Base-by-base conservation (phyloP, 1,140 invertebrate species). In the Neodiprion fabricii region DNA sequence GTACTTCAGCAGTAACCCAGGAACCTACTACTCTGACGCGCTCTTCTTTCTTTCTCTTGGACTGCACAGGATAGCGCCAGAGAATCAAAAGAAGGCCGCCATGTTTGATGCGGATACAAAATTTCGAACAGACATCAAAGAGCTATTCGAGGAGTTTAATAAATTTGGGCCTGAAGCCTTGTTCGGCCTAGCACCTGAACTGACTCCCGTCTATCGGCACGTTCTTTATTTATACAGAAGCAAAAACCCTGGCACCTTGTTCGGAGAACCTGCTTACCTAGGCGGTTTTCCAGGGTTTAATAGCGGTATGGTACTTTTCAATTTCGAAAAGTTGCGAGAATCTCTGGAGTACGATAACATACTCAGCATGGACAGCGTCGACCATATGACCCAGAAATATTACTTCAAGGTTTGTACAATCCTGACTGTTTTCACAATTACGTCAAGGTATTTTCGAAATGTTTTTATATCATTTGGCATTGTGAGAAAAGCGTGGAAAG, bases 41-140 rank as follows among this genome's bases (percentile, higher is more conserved):
- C 84, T 96, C 1, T 97, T 96, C 83, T 96, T 95, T 82, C 81
- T 96, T 3, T 96, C 95, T 0, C 87, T 96, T 8, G 94, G 93
- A 5, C 83, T 96, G 14, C 92, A 96, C 85, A 88, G 91, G 79
- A 91, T 96, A 67, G 91, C 95, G 21, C 92, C 92, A 9, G 79
- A 80, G 0, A 86, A 89, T 72, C 89, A 93, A 73, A 86, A 91
- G n/a, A 85, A 89, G 74, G 91, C 93, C 10, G 91, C 95, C 67
- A 90, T 96, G 85, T 87, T 96, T 10, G 96, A 97, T 87, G 92
- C 93, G 74, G 95, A 97, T 88, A 91, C 94, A 23, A 92, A 93
- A 85, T 94, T 97, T 81, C 90, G 91, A 79, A 89, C 87, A n/a
- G 94, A 95, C 81, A 89, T 96, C 11, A 86, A 87, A 21, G 82